phyloP scores from a whole-genome alignment of 2,113 vertebrate genomes.

The Lepisosteus oculatus region DNA sequence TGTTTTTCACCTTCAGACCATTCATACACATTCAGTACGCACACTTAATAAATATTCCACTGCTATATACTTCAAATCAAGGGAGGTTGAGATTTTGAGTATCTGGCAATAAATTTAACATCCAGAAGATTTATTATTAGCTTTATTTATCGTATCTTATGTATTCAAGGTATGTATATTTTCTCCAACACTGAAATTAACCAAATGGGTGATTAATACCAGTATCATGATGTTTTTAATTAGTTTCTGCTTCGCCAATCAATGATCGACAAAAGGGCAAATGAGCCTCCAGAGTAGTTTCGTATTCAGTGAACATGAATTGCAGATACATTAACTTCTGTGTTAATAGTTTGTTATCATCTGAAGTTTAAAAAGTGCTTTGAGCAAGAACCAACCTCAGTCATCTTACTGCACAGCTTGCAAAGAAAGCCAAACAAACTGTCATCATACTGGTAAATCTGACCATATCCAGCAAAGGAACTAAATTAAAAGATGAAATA shows the following conservation, averaged over 20 bases:
- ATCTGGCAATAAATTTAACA: no score
- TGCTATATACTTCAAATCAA: no score
- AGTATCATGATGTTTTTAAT: constrained; percentile 24
- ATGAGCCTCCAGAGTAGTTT: constrained; percentile 27
- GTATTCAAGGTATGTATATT: no score
- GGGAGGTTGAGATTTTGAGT: no score
- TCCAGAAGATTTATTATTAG: no score
- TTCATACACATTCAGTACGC: no score
- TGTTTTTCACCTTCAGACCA: no score
- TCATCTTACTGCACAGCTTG: constrained; percentile 1
- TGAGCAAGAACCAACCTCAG: constrained; percentile 17
- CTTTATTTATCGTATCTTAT: no score
- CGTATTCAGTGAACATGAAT: constrained; percentile 35
- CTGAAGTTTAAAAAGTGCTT: constrained; percentile 10
- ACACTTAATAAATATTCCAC: no score
- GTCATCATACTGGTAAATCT: no score
- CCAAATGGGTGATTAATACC: constrained; percentile 23
- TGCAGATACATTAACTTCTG: constrained; percentile 9
- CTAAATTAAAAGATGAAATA: no score
- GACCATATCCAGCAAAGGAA: no score
- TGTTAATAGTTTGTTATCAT: not conserved
- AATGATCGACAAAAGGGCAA: constrained; percentile 7
- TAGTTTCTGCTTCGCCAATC: constrained; percentile 25
- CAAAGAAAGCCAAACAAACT: not conserved
- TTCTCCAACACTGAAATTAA: constrained; percentile 20